Base-by-base conservation (phyloP, 2,797 vertebrate genomes). In the Numenius phaeopus region DNA sequence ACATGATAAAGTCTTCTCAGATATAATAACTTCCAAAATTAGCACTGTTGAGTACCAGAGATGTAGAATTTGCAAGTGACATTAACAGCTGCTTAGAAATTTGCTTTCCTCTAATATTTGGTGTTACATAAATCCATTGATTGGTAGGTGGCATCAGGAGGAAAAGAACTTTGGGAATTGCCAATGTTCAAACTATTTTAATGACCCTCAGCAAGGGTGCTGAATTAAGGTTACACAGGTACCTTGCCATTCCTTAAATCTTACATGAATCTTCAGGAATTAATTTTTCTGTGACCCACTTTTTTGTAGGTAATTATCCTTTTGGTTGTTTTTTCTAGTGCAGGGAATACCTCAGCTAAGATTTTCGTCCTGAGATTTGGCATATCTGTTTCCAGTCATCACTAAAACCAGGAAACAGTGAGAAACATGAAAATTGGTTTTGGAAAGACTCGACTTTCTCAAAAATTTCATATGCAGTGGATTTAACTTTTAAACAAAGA, bases 221-320 rank as follows among this genome's bases (percentile, higher is more conserved):
- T 46, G 50, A 79, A 91, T 86, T 91, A 90, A 90, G 58, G 62
- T 69, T 94, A 50, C 20, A 42, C 5, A 69, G 30, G 30, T 75
- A 76, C 20, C 27, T 83, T 94, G 20, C 20, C 23, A n/a, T 85
- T 94, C 52, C 40, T 83, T 89, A 95, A 80, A 72, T 78, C 21
- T 75, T 88, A 39, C 27, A 49, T 8, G 46, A 84, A 42, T 75
- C 26, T 83, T 91, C 52, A 54, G 66, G 89, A 95, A 87, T 30
- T 82, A 81, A 46, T 87, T 83, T 89, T 96, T 34, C 40, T 50
- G 52, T 93, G 73, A 95, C 55, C 23, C 39, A 81, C 10, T 86
- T 97, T 84, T 88, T 87, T 94, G 50, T 79, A 87, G 23, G 17
- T 54, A 90, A 92, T 81, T 84, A 89, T 80, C n/a, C 27, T 87